These are phyloP conservation scores for Thymelicus lineola DNA, from an alignment of 2,888 invertebrate genomes.

Conservation along the genomic window DNA sequence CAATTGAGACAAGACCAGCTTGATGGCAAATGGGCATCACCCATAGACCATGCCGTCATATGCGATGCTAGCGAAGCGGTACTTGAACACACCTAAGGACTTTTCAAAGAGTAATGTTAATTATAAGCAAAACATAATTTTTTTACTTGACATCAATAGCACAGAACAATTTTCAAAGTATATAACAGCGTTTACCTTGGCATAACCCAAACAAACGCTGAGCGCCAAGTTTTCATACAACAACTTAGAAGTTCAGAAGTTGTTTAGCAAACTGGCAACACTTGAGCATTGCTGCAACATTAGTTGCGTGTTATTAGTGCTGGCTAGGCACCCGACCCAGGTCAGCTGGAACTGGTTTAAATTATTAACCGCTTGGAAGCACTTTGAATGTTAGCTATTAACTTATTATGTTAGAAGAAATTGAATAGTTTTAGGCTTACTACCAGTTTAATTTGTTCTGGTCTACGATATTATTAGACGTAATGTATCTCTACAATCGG, in stretches of 20 bases:
- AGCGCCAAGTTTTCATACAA: slow-evolving; percentile 33
- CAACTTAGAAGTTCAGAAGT: slow-evolving; percentile 24
- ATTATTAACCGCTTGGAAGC: slow-evolving; percentile 16
- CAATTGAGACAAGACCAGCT: no score
- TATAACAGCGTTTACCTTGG: background rate
- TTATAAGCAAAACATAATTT: no score
- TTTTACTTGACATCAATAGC: no score
- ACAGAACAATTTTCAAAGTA: no score
- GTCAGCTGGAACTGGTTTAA: slow-evolving; percentile 26
- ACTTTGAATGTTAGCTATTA: background rate
- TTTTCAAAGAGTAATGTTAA: no score
- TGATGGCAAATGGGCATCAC: no score
- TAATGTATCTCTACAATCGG: no score
- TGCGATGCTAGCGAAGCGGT: no score
- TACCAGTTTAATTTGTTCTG: no score
- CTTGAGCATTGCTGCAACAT: slow-evolving; percentile 26
- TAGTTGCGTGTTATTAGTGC: slow-evolving; percentile 33
- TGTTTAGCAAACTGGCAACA: slow-evolving; percentile 36
- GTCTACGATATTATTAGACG: no score
- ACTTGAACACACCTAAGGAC: no score
- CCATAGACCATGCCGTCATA: no score
- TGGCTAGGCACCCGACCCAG: slow-evolving; percentile 25
- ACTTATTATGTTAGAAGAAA: background rate
- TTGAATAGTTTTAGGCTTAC: background rate
- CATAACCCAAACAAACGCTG: background rate